Evolutionary conservation across 2,797 vertebrate genomes (phyloP), one percentile per base, ranked within the genome.

Genomic region (Iguana delicatissima): DNA sequence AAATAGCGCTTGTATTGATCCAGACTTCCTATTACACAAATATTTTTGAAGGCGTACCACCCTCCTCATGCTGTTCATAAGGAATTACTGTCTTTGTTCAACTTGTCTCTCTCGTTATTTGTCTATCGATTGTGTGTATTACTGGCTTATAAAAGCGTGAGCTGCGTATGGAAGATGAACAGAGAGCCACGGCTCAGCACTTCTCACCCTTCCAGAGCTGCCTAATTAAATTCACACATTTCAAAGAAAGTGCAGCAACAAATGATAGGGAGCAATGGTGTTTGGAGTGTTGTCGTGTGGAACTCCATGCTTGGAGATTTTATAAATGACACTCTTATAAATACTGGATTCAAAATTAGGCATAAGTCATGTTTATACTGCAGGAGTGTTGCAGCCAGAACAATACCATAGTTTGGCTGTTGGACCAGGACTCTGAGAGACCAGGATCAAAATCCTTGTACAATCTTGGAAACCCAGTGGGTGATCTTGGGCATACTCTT

Each of bases 121-220:
- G 73, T 89, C 88, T 89, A 89, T 89, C 26, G 82, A 89, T 89
- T 85, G 82, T 84, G 46, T 77, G 6, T 77, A 77, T 89, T 84
- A 77, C 73, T 77, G 88, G 73, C 59, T 26, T 67, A 79, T 85
- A 69, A 55, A 55, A 84, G 38, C 42, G 79, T 67, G 24, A 85
- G 82, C 82, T 29, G 14, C 85, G 74, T 52, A 74, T 26, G 62
- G 82, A 85, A 89, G 74, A 85, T 89, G 46, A 77, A 85, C 59
- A 67, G 20, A n/a, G 32, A 67, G 42, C 72, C 14, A 52, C 52
- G 64, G 46, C 73, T 84, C 82, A 79, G 88, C 88, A 85, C 12
- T 83, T 89, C 69, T 62, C 69, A 83, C 77, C 52, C 29, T 89
- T 84, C 59, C 32, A 35, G 59, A 38, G 29, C 59, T 46, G 38